Evolutionary conservation across 2,797 vertebrate genomes (phyloP).

Genomic region (Taeniopygia guttata): DNA sequence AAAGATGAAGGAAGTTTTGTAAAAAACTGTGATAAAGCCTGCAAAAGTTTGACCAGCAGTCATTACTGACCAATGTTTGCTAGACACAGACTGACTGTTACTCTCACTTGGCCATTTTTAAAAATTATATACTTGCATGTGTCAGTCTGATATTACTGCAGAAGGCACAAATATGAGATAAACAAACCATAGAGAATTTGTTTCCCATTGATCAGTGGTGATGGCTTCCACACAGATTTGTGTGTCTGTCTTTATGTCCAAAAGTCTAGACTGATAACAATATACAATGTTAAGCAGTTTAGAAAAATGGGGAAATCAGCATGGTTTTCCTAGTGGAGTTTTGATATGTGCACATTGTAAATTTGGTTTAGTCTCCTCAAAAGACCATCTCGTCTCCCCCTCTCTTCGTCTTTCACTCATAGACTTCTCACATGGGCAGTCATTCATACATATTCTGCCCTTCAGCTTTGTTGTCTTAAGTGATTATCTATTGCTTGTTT

Average conservation of each 20-base stretch:
- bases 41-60: not conserved
- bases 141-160: not conserved
- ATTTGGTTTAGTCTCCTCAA: not conserved
- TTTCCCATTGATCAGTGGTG: not conserved
- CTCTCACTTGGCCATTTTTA: not conserved
- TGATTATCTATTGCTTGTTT: not conserved
- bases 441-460: not conserved
- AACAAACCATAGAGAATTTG: not conserved
- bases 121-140: not conserved
- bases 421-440: not conserved
- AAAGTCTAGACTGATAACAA: not conserved
- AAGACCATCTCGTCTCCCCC: not conserved
- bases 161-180: not conserved
- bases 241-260: not conserved
- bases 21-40: not conserved
- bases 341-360: not conserved
- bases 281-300: not conserved
- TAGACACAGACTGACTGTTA: not conserved
- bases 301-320: not conserved
- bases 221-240: not conserved
- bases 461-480: not conserved
- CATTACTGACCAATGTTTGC: not conserved
- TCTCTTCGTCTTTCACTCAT: not conserved
- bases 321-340: not conserved
- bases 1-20: not conserved